Evolutionary conservation across 1,140 invertebrate species (phyloP).

Genomic region (Pseudomyrmex cubaensis): DNA sequence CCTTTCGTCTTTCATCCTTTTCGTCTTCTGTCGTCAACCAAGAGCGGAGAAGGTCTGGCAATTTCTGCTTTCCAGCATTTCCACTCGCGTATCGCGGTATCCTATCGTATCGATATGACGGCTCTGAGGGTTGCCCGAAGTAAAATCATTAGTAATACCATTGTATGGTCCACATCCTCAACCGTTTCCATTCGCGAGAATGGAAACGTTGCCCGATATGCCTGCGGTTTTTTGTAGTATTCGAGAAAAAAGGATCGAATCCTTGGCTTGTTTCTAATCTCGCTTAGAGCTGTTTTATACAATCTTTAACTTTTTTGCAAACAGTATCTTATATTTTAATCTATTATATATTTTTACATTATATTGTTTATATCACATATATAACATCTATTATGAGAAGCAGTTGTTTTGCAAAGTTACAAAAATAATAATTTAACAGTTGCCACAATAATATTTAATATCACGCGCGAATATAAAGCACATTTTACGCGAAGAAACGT

Average conservation of each 20-base stretch:
- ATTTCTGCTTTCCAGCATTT: slow-evolving; percentile 76
- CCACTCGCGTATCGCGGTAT: slow-evolving; percentile 75
- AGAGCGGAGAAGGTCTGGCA: slow-evolving; percentile 48
- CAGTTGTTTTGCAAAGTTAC: not conserved
- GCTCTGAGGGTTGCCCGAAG: slow-evolving; percentile 75
- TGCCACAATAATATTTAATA: not conserved
- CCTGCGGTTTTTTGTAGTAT: slow-evolving; percentile 64
- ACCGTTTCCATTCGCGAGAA: slow-evolving; percentile 26
- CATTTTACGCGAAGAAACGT: slow-evolving; percentile 23
- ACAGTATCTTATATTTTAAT: not conserved
- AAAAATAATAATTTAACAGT: too few species aligned
- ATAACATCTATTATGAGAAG: not conserved
- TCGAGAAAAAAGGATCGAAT: slow-evolving; percentile 29
- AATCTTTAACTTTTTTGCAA: too few species aligned
- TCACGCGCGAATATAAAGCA: not conserved
- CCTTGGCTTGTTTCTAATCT: slow-evolving; percentile 19
- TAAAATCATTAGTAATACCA: slow-evolving; percentile 83
- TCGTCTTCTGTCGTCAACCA: slow-evolving; percentile 39
- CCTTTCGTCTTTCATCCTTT: slow-evolving; percentile 4
- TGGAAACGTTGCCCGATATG: slow-evolving; percentile 36
- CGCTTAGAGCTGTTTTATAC: too few species aligned
- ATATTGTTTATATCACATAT: not conserved
- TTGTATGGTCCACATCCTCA: slow-evolving; percentile 69
- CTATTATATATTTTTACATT: not conserved
- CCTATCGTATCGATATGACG: slow-evolving; percentile 81